Evolutionary conservation across 2,888 invertebrate species (phyloP).

Genomic region (Archips crataeganus): DNA sequence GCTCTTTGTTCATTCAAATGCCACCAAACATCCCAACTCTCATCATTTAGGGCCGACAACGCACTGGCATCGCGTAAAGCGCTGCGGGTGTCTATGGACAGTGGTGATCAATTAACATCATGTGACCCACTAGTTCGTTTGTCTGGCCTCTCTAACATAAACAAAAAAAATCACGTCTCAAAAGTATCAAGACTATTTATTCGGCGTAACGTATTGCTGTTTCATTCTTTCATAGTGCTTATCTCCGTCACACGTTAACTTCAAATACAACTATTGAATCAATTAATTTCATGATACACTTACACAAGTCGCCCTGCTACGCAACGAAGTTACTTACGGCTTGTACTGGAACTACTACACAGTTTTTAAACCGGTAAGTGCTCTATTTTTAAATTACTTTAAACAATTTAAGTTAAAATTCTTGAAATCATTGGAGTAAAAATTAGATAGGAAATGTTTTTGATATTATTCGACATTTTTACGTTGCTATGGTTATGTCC

Average conservation of each 20-base stretch:
- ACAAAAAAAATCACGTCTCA: background rate
- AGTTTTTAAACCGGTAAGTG: slow-evolving; percentile 28
- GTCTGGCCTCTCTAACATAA: too few relatives aligned
- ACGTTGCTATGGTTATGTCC: background rate
- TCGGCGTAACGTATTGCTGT: slow-evolving; percentile 48
- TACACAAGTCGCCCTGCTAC: slow-evolving; percentile 42
- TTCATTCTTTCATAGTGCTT: slow-evolving; percentile 52
- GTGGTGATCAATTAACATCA: too few relatives aligned
- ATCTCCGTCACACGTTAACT: slow-evolving; percentile 65
- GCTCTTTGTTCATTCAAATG: too few relatives aligned
- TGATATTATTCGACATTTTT: slow-evolving; percentile 30
- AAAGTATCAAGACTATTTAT: slow-evolving; percentile 55
- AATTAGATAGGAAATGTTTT: slow-evolving; percentile 15
- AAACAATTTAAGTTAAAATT: slow-evolving; percentile 13
- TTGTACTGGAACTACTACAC: slow-evolving; percentile 1
- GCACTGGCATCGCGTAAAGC: too few relatives aligned
- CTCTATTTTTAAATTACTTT: slow-evolving; percentile 3
- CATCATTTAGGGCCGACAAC: too few relatives aligned
- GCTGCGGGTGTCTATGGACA: too few relatives aligned
- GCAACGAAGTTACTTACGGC: slow-evolving; percentile 27
- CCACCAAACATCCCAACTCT: too few relatives aligned
- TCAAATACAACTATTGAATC: slow-evolving; percentile 57
- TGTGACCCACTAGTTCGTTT: too few relatives aligned
- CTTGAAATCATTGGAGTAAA: slow-evolving; percentile 17
- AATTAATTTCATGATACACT: slow-evolving; percentile 45